Evolutionary conservation across 2,797 vertebrate species (phyloP).

Genomic region (Botia kubotai): DNA sequence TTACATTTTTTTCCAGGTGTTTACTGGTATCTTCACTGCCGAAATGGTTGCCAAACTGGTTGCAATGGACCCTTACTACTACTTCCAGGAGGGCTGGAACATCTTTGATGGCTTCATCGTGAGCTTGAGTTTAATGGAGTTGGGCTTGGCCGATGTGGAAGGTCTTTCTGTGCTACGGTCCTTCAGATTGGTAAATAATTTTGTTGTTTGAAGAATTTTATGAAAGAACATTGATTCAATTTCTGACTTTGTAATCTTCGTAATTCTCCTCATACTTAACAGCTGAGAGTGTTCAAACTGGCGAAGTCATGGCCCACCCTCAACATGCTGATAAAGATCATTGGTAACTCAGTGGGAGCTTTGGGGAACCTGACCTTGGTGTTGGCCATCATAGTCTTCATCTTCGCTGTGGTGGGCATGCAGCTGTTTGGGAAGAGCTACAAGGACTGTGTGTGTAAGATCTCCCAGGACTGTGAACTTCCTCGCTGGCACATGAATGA

Average conservation of each 20-base stretch:
- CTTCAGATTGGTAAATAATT: slow-evolving; percentile 91
- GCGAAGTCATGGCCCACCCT: slow-evolving; percentile 99
- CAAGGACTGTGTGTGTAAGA: slow-evolving; percentile 99
- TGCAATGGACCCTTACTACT: slow-evolving; percentile 99
- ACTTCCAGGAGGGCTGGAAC: slow-evolving; percentile 99
- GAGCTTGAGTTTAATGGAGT: slow-evolving; percentile 95
- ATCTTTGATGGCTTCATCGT: slow-evolving; percentile 99
- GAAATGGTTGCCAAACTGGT: slow-evolving; percentile 98
- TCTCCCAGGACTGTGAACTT: slow-evolving; percentile 85
- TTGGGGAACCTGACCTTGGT: slow-evolving; percentile 98
- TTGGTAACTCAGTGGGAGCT: slow-evolving; percentile 98
- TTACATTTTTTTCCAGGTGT: slow-evolving; percentile 81
- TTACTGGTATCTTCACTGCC: slow-evolving; percentile 98
- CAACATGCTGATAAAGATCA: slow-evolving; percentile 99
- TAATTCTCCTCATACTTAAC: slow-evolving; percentile 28
- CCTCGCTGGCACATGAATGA: slow-evolving; percentile 99
- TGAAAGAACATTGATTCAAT: background rate
- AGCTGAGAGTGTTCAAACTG: slow-evolving; percentile 98
- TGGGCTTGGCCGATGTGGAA: slow-evolving; percentile 93
- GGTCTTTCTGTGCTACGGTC: slow-evolving; percentile 97
- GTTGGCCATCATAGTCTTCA: slow-evolving; percentile 98
- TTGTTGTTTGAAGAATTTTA: slow-evolving; percentile 3
- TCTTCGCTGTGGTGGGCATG: slow-evolving; percentile 99
- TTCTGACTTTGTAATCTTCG: background rate
- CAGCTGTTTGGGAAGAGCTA: slow-evolving; percentile 99